Evolutionary conservation across 2,113 vertebrate genomes (phyloP).

Genomic region (Pangasianodon hypophthalmus): DNA sequence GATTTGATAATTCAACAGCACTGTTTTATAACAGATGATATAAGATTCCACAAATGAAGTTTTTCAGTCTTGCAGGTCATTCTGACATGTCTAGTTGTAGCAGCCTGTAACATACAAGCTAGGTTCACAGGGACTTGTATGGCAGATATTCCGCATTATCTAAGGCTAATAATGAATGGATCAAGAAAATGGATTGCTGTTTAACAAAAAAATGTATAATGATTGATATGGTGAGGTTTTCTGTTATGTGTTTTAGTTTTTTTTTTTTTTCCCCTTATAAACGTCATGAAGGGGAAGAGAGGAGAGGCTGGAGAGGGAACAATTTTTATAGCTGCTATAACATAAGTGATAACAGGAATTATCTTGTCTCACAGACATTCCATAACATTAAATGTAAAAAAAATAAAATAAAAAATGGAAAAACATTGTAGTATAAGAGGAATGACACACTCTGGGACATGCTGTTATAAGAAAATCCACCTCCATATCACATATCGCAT

Average conservation of each 20-base stretch:
- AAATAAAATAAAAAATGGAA: no score
- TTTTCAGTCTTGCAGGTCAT: not conserved
- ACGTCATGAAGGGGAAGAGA: not conserved
- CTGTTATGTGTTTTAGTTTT: not conserved
- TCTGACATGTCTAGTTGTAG: not conserved
- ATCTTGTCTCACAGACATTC: not conserved
- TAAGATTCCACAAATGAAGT: not conserved
- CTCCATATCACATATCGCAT: not conserved
- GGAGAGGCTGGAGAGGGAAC: not conserved
- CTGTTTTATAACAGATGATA: not conserved
- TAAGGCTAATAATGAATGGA: not conserved
- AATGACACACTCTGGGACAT: not conserved
- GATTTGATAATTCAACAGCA: not conserved
- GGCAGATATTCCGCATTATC: not conserved
- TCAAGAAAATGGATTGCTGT: not conserved
- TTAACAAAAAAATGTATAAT: not conserved
- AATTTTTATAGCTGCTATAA: not conserved
- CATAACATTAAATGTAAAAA: not conserved
- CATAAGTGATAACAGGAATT: not conserved
- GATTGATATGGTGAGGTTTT: not conserved
- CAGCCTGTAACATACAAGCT: not conserved
- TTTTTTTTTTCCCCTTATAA: not conserved
- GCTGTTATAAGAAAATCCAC: not conserved
- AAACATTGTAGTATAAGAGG: not conserved
- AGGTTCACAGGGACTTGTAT: not conserved